Base-by-base conservation (phyloP, 2,888 invertebrate species). In the Aleiodes testaceus region DNA sequence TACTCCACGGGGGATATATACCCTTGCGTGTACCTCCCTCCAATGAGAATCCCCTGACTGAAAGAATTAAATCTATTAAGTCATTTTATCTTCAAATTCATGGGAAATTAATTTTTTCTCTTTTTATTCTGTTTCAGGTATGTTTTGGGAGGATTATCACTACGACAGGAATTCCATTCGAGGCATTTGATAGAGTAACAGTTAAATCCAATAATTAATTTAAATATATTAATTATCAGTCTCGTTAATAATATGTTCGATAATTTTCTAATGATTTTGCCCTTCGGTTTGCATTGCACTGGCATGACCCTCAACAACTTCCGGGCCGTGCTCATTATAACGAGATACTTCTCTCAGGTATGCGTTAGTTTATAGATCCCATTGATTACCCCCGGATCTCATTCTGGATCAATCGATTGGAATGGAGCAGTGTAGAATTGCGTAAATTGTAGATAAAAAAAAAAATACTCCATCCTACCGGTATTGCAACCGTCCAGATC, bases 51-150 rank as follows among this genome's bases (percentile, higher is more conserved):
- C 47, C 14, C 47, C 5, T 2, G 14, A 20, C 20, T 9, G 20
- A 12, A 52, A 20, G 16, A 12, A 52, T 52, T 5, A 16, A 6
- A 52, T 20, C 20, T 16, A 49, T 55, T 14, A 45, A 53, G 50
- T 52, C 52, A n/a, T 9, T 52, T 52, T 3, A 49, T 26, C 14
- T 53, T 53, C 11, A 3, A 4, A 30, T 59, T 36, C 42, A 9
- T 12, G 2, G 9, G 11, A 18, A 36, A 20, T 50, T 11, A 50
- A 70, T 70, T 20, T 53, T n/a, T 68, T n/a, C n/a, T n/a, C n/a
- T 55, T 66, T 70, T 65, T 70, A 3, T 69, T 75, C 16, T 77
- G 77, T 77, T 77, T 7, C 75, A 77, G 77, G 77, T 77, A 77
- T 66, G 76, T 68, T 45, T 67, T 5, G 3, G 12, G 44, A 42